These are phyloP conservation scores for Eolophus roseicapilla DNA, from an alignment of 2,113 vertebrate genomes.

Conservation along the genomic window DNA sequence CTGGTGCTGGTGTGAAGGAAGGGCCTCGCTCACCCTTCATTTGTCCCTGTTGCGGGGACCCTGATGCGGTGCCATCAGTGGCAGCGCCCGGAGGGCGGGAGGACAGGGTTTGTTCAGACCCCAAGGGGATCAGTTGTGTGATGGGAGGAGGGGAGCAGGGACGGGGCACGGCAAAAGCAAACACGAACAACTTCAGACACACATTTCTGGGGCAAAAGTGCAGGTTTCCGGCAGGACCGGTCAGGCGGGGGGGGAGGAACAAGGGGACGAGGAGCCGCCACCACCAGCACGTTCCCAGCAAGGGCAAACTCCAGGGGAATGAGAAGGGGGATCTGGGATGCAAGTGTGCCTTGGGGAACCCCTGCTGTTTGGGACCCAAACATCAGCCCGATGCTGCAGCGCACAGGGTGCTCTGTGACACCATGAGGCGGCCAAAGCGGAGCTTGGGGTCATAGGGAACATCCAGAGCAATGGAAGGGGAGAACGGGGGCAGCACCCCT, in stretches of 20 bases:
- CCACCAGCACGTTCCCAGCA: background rate
- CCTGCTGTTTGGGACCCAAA: background rate
- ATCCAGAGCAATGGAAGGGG: background rate
- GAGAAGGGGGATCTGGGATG: background rate
- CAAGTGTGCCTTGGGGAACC: background rate
- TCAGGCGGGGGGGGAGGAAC: background rate
- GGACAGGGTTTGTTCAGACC: background rate
- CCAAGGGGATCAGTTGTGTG: background rate
- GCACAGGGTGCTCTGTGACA: background rate
- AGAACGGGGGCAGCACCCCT: background rate
- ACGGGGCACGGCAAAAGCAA: background rate
- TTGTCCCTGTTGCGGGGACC: background rate
- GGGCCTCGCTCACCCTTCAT: accelerated
- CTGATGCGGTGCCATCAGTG: background rate
- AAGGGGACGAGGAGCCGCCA: background rate
- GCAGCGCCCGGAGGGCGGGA: background rate
- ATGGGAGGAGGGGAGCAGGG: background rate
- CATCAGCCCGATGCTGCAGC: background rate
- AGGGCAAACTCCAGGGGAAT: background rate
- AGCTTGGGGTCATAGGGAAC: background rate
- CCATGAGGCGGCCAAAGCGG: background rate
- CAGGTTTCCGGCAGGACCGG: accelerated
- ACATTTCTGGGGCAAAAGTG: background rate
- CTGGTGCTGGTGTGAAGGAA: accelerated
- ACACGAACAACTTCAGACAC: background rate